phyloP scores from a whole-genome alignment of 2,113 vertebrate species.

The Chrysochloris asiatica region DNA sequence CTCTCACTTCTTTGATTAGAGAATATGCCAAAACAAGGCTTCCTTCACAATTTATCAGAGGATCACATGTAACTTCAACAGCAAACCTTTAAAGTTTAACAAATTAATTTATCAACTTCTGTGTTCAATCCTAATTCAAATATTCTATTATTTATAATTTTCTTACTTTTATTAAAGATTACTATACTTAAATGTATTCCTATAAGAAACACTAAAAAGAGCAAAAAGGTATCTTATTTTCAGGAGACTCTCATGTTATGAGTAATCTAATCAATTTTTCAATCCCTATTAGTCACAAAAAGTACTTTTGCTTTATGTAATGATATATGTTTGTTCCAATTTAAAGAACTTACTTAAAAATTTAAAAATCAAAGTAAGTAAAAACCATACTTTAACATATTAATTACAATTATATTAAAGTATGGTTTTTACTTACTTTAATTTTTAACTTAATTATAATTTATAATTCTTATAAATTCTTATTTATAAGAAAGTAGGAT shows the following conservation, averaged over 20 bases:
- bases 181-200: neutral
- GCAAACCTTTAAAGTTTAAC: conserved; percentile 9
- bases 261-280: neutral
- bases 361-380: too few species aligned
- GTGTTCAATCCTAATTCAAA: neutral
- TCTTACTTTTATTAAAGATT: neutral
- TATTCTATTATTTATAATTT: neutral
- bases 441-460: too few species aligned
- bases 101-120: neutral
- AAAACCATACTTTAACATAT: neutral
- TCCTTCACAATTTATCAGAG: neutral
- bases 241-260: neutral
- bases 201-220: neutral
- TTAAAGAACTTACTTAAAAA: conserved; percentile 23
- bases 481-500: neutral
- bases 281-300: neutral
- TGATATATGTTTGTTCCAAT: conserved; percentile 1
- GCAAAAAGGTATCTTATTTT: neutral
- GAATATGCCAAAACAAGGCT: neutral
- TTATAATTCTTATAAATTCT: conserved; percentile 15
- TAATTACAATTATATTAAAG: too few species aligned
- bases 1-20: neutral
- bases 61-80: neutral
- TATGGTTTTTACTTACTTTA: too few species aligned
- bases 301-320: neutral